Evolutionary conservation across 2,113 vertebrate genomes (phyloP).

Genomic region (Scartelaos histophorus): DNA sequence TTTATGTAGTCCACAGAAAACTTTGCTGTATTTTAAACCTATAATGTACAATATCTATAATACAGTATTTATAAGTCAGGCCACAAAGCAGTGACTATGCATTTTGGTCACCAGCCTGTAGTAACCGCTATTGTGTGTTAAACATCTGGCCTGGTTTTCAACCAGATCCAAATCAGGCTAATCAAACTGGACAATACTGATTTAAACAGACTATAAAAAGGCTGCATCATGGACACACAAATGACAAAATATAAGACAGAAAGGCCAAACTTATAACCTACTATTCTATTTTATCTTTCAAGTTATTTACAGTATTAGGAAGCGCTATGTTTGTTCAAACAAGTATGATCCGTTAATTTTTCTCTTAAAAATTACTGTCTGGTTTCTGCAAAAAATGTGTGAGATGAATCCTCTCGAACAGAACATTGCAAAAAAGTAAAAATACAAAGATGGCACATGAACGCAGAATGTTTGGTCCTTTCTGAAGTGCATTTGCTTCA

Average conservation of each 20-base stretch:
- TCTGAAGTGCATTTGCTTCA: constrained; percentile 26
- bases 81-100: too few relatives aligned
- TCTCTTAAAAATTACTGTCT: too few relatives aligned
- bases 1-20: constrained; percentile 52
- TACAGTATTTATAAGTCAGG: too few relatives aligned
- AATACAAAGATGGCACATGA: neutral
- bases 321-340: too few relatives aligned
- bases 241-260: neutral
- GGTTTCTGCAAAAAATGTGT: too few relatives aligned
- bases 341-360: too few relatives aligned
- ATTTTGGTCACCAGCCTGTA: too few relatives aligned
- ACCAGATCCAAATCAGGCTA: neutral
- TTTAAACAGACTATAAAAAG: neutral
- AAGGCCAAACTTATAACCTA: neutral
- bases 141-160: neutral
- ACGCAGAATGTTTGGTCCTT: constrained; percentile 2
- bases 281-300: too few relatives aligned
- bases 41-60: neutral
- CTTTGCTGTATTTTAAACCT: neutral
- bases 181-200: neutral
- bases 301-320: too few relatives aligned
- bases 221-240: neutral
- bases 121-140: too few relatives aligned
- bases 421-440: neutral
- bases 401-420: neutral